These are phyloP conservation scores for Sorex araneus DNA, from an alignment of 2,113 vertebrate genomes.

Conservation along the genomic window DNA sequence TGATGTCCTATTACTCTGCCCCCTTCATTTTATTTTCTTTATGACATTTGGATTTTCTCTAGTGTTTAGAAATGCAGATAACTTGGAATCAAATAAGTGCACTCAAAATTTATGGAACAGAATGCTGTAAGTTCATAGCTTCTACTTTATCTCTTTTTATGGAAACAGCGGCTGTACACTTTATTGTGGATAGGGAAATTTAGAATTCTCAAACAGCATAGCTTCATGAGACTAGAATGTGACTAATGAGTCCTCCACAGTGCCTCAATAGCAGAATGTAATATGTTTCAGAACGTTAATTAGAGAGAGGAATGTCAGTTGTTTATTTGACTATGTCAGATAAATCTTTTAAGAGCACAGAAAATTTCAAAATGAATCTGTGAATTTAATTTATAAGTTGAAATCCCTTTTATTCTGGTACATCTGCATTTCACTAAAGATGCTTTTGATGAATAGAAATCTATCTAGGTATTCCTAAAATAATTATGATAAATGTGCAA, in stretches of 20 bases:
- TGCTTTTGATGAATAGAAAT: conserved; percentile 64
- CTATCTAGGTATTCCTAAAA: conserved; percentile 57
- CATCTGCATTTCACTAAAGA: not conserved
- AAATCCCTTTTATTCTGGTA: conserved; percentile 50
- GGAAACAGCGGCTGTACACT: not conserved
- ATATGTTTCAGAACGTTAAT: not conserved
- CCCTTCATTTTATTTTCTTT: not conserved
- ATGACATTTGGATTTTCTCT: not conserved
- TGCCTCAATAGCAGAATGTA: not conserved
- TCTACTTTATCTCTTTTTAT: not conserved
- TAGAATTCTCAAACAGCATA: not conserved
- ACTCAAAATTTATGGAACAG: not conserved
- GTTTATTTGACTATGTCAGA: not conserved
- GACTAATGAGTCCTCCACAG: too few relatives aligned
- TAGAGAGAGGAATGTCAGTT: not conserved
- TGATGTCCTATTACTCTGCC: too few relatives aligned
- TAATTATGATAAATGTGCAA: conserved; percentile 35
- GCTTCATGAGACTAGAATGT: not conserved
- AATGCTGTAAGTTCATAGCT: not conserved
- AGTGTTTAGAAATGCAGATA: not conserved
- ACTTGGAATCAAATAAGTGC: not conserved
- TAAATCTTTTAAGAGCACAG: not conserved
- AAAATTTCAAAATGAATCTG: conserved; percentile 23
- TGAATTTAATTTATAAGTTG: conserved; percentile 43
- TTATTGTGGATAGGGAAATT: not conserved